Percentiles rank a stretch among this genome's conserved stretches.
Conservation (phyloP, 2,113 vertebrate genomes). For the Myocastor coypus region DNA sequence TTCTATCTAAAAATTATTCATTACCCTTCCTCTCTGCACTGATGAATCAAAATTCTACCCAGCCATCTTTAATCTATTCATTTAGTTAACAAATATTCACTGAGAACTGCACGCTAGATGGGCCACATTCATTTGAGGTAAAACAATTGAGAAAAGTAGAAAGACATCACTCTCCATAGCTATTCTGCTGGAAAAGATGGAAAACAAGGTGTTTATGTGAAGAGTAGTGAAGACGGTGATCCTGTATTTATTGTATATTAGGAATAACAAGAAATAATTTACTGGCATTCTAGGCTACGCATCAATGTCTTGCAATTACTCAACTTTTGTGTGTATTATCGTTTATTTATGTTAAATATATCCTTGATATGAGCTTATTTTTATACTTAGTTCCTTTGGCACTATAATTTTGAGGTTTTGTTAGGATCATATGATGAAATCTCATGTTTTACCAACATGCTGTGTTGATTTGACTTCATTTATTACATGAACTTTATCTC, state of each 20-base stretch:
- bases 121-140: not conserved
- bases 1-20: slow-evolving; percentile 43
- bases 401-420: slow-evolving; percentile 10
- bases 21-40: not conserved
- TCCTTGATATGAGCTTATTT: not conserved
- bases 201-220: not conserved
- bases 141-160: not conserved
- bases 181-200: not conserved
- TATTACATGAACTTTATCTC: slow-evolving; percentile 14
- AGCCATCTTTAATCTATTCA: not conserved
- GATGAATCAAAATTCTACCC: not conserved
- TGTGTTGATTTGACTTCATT: slow-evolving; percentile 7
- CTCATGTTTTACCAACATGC: not conserved
- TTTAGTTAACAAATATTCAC: not conserved
- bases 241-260: not conserved
- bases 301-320: not conserved
- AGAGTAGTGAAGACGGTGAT: not conserved
- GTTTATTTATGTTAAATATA: slow-evolving; percentile 40
- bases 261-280: not conserved
- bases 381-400: not conserved
- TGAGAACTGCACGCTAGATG: not conserved
- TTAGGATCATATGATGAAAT: not conserved
- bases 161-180: not conserved
- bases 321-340: not conserved
- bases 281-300: not conserved